Conservation (phyloP, 2,113 vertebrate species). For the Catharus minimus region DNA sequence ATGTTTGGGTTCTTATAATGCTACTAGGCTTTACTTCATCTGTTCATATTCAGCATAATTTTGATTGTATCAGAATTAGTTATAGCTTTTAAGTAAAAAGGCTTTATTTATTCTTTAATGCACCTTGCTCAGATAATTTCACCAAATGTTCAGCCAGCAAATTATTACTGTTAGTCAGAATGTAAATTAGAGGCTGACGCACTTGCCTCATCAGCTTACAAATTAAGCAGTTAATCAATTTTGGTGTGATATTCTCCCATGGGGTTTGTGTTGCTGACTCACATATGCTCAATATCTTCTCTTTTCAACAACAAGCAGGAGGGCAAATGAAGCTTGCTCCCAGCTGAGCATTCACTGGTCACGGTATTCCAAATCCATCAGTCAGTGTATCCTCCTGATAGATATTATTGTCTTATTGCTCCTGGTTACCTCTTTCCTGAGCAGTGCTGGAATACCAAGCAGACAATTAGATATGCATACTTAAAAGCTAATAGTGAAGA, state of each 20-base stretch:
- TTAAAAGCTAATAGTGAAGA: constrained; percentile 16
- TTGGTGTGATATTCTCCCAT: constrained; percentile 12
- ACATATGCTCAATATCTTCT: constrained; percentile 33
- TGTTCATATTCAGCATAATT: constrained; percentile 15
- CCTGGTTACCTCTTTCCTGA: constrained; percentile 35
- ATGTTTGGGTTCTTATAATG: not conserved
- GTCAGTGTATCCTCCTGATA: constrained; percentile 34
- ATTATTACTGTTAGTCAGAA: constrained; percentile 50
- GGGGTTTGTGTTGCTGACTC: constrained; percentile 43
- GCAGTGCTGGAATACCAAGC: constrained; percentile 35
- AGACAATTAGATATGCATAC: constrained; percentile 33
- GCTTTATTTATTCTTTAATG: constrained; percentile 28
- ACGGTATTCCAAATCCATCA: constrained; percentile 37
- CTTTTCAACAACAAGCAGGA: constrained; percentile 6
- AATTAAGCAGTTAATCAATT: constrained; percentile 49
- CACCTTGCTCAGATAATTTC: constrained; percentile 46
- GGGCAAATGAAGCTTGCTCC: constrained; percentile 46
- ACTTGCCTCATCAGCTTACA: constrained; percentile 39
- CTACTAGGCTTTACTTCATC: not conserved
- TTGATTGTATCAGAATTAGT: constrained; percentile 14
- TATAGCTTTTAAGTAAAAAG: constrained; percentile 44
- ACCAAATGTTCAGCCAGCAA: constrained; percentile 34
- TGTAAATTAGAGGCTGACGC: constrained; percentile 38
- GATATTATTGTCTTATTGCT: constrained; percentile 38
- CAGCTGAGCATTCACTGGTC: not conserved